These are phyloP conservation scores for Schizopygopsis pylzovi DNA, from an alignment of 2,797 vertebrate genomes.

Conservation along the genomic window DNA sequence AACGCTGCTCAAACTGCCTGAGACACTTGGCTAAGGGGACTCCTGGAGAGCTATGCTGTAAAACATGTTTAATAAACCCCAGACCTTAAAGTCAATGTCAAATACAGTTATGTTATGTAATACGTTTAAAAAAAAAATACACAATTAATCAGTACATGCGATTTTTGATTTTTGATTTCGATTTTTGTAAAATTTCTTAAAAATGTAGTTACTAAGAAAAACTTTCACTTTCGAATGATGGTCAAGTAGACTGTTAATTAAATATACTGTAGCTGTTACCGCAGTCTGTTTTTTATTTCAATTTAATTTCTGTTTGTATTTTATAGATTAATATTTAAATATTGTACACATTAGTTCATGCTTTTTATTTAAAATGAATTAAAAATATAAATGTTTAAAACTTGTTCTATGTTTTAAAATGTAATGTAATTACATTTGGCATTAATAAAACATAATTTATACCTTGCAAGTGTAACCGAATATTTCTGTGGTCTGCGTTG, in stretches of 20 bases:
- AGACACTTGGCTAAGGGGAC: not conserved
- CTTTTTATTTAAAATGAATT: not conserved
- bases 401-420: not conserved
- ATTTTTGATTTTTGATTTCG: not conserved
- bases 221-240: not conserved
- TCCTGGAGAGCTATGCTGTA: not conserved
- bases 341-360: not conserved
- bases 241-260: not conserved
- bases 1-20: constrained; percentile 12
- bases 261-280: not conserved
- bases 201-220: not conserved
- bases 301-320: not conserved
- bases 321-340: not conserved
- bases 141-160: not conserved
- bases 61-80: not conserved
- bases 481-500: too few relatives aligned
- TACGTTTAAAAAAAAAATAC: too few relatives aligned
- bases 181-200: not conserved
- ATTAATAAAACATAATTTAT: not conserved
- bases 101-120: not conserved
- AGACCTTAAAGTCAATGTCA: not conserved
- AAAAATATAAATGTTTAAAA: not conserved
- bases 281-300: not conserved
- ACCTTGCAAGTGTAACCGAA: too few relatives aligned
- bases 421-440: not conserved